Evolutionary conservation across 2,797 vertebrate species (phyloP), one percentile per base, ranked within the genome.

Genomic region (Prionace glauca): DNA sequence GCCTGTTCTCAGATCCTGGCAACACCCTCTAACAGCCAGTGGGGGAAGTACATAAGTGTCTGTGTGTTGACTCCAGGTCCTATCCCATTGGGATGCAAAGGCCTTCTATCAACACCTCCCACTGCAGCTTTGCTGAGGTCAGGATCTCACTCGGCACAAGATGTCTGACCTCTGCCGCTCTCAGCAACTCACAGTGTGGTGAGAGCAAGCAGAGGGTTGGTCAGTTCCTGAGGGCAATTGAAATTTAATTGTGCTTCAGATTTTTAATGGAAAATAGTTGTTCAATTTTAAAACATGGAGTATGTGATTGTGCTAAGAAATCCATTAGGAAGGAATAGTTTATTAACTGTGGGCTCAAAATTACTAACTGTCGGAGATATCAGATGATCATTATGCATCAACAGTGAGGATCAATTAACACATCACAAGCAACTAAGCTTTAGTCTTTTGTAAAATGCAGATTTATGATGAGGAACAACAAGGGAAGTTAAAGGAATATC

Each of bases 211-310:
- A 50, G 60, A 62, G 93, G 5, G 14, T 2, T 62, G 5, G 56
- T 50, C 93, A 56, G 5, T 50, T 95, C 60, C 50, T 71, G 60
- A 77, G 72, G 69, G 32, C 26, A 4, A 60, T 18, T 60, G 93
- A 60, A 94, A 95, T 56, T 50, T 56, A 56, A 16, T 56, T 95
- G 24, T 56, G 93, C 45, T 95, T 95, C 72, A 56, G 41, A 94
- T 20, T 94, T 72, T 74, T 74, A 60, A 92, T 91, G 9, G 90
- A 92, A 92, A 69, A 92, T 69, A 69, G 36, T 69, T 41, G 36
- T 41, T 69, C 65, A 67, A 69, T 92, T 69, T 92, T 36, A 12
- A 92, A 69, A 92, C 32, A 92, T 69, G 62, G 65, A 92, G 9
- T 7, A 92, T 92, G 67, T 92, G 41, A 69, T 69, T 69, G 20